phyloP scores from a whole-genome alignment of 2,797 vertebrate genomes.

The Scolopax bukidnonensis region DNA sequence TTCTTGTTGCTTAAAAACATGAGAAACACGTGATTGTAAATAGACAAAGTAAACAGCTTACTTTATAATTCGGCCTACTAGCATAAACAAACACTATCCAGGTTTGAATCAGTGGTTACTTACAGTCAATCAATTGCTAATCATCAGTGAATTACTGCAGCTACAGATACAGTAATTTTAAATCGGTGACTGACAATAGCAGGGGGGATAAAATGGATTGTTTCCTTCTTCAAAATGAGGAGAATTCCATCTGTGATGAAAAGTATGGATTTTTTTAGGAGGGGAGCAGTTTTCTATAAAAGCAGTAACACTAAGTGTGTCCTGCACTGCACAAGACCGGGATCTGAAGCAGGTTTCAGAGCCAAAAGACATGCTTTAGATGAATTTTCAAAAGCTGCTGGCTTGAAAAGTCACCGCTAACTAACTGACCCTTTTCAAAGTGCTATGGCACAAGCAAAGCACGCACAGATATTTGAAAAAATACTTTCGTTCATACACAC shows the following conservation, averaged over 20 bases:
- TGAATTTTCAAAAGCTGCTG: neutral
- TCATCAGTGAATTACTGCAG: neutral
- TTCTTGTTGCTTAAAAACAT: constrained; percentile 76
- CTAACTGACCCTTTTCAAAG: neutral
- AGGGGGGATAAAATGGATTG: neutral
- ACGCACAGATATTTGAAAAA: neutral
- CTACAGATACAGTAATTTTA: neutral
- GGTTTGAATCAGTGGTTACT: neutral
- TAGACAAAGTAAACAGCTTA: neutral
- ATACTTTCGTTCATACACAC: neutral
- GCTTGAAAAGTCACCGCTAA: neutral
- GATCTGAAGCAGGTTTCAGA: neutral
- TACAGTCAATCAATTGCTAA: neutral
- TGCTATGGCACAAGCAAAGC: fast-evolving
- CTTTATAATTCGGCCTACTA: neutral
- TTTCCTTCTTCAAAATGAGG: neutral
- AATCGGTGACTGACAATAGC: neutral
- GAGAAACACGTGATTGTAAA: neutral
- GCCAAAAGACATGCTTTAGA: neutral
- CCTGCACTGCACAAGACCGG: neutral
- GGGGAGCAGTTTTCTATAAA: neutral
- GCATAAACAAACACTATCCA: neutral
- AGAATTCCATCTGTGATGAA: neutral
- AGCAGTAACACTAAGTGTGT: neutral
- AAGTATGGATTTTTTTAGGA: neutral